Percentiles rank a stretch among this genome's conserved stretches.
Conservation (phyloP, 2,797 vertebrate species). For the Sus cebifrons region DNA sequence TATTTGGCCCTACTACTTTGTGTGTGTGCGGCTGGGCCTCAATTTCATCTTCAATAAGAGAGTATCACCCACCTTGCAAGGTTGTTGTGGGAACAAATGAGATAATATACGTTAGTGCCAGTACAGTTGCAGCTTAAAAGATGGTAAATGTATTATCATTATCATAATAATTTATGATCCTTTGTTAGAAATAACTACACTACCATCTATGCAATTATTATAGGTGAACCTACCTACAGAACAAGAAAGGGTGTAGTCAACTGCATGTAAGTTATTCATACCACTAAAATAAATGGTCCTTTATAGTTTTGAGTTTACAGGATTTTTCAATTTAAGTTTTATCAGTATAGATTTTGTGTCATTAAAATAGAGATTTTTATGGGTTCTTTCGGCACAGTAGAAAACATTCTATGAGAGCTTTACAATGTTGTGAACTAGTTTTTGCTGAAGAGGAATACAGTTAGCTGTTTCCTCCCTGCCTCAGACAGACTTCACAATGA, state of each 20-base stretch:
- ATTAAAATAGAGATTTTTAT: conserved; percentile 65
- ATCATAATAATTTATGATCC: background rate
- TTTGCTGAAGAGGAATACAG: background rate
- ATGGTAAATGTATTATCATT: background rate
- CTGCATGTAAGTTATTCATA: conserved; percentile 15
- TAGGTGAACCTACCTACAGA: background rate
- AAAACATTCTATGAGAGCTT: conserved; percentile 35
- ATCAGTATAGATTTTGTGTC: conserved; percentile 15
- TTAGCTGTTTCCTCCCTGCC: background rate
- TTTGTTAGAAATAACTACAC: background rate
- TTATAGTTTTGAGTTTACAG: conserved; percentile 36
- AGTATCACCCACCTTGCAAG: background rate
- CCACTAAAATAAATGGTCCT: background rate
- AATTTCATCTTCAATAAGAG: conserved; percentile 39
- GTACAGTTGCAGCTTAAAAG: background rate
- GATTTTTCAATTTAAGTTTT: conserved; percentile 51
- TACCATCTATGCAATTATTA: background rate
- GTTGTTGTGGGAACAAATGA: background rate
- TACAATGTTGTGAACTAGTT: background rate
- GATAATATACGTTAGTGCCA: background rate
- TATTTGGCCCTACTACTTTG: background rate
- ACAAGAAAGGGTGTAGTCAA: conserved; percentile 42
- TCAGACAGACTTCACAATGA: conserved; percentile 37
- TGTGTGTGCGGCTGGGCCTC: background rate
- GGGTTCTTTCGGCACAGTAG: conserved; percentile 46